A percentile compares a stretch with the other conserved stretches of the same genome.
These are phyloP conservation scores for Merops nubicus DNA, from an alignment of 2,113 vertebrate species.

Conservation along the genomic window DNA sequence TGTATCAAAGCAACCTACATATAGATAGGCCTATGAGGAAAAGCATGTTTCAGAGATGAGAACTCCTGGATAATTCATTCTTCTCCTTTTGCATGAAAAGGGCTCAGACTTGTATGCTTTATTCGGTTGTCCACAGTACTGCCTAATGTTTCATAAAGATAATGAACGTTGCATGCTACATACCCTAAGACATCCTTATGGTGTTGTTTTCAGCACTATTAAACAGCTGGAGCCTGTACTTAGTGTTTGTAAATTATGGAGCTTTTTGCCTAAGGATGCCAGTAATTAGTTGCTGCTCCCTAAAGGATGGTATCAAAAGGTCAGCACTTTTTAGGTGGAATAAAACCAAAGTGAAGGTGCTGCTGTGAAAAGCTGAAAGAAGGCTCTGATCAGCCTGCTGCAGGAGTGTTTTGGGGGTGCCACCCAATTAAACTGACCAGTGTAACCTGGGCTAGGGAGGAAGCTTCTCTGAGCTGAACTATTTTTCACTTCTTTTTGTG, in stretches of 20 bases:
- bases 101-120: not conserved
- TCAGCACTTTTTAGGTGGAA: not conserved
- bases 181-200: not conserved
- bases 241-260: not conserved
- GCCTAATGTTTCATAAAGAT: not conserved
- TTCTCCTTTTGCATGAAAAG: not conserved
- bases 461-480: not conserved
- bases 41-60: not conserved
- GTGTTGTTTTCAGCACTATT: not conserved
- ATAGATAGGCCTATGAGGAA: not conserved
- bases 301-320: not conserved
- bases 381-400: not conserved
- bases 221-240: not conserved
- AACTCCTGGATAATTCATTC: not conserved
- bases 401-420: not conserved
- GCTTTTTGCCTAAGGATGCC: not conserved
- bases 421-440: not conserved
- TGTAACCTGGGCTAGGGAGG: not conserved
- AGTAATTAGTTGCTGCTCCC: not conserved
- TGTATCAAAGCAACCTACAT: not conserved
- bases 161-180: not conserved
- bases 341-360: not conserved
- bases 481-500: not conserved
- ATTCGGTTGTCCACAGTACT: not conserved
- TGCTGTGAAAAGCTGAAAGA: not conserved